Evolutionary conservation across 2,888 invertebrate species (phyloP).

Genomic region (Malacosoma neustria): DNA sequence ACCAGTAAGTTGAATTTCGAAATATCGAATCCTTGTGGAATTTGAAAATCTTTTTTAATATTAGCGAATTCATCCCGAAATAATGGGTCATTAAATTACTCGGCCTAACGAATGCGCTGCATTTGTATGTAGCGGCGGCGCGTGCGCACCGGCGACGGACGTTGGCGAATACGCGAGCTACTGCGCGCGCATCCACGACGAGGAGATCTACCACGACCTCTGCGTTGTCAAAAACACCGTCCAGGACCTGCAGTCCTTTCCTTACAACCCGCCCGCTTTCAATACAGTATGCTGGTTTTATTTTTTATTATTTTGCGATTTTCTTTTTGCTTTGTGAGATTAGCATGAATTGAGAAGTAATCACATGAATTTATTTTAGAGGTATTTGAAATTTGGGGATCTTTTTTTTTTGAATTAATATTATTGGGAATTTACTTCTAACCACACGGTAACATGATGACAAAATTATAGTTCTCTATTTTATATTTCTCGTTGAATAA

Average conservation of each 20-base stretch:
- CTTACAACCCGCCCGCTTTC: constrained; percentile 54
- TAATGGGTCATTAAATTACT: too few relatives aligned
- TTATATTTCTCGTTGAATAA: too few relatives aligned
- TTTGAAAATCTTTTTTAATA: too few relatives aligned
- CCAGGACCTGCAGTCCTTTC: constrained; percentile 61
- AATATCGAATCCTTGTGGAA: too few relatives aligned
- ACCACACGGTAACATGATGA: too few relatives aligned
- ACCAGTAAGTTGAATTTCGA: too few relatives aligned
- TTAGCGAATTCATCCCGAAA: too few relatives aligned
- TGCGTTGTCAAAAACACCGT: constrained; percentile 81
- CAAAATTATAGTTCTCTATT: too few relatives aligned
- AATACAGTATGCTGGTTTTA: constrained; percentile 63
- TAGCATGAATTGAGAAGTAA: constrained; percentile 17
- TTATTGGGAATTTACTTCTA: too few relatives aligned
- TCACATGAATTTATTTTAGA: too few relatives aligned
- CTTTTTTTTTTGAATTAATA: too few relatives aligned
- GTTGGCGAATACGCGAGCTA: constrained; percentile 79
- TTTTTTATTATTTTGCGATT: constrained; percentile 22
- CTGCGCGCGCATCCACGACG: constrained; percentile 85
- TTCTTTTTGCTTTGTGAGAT: constrained; percentile 8
- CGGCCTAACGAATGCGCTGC: constrained; percentile 16
- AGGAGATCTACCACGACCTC: constrained; percentile 96
- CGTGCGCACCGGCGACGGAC: constrained; percentile 36
- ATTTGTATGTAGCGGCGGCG: constrained; percentile 40
- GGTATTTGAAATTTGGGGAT: too few relatives aligned